phyloP scores from a whole-genome alignment of 2,797 vertebrate species.

The Lithobates pipiens region DNA sequence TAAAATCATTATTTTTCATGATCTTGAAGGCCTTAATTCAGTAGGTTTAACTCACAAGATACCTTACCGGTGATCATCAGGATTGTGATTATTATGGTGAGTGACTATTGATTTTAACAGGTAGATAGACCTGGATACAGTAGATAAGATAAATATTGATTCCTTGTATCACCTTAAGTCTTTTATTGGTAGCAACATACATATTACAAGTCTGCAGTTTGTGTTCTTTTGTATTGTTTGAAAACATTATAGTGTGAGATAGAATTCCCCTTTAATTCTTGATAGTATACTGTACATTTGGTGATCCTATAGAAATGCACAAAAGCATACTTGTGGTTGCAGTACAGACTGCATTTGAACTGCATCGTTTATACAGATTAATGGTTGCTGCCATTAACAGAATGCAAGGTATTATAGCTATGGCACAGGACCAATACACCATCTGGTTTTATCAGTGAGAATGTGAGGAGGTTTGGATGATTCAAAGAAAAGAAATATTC shows the following conservation, averaged over 20 bases:
- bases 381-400: constrained; percentile 11
- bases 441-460: constrained; percentile 40
- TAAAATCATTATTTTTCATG: too few species aligned
- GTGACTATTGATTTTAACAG: too few species aligned
- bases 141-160: too few species aligned
- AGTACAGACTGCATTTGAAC: not conserved
- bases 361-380: constrained; percentile 4
- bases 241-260: not conserved
- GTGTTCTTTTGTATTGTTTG: not conserved
- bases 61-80: too few species aligned
- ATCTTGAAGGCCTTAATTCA: too few species aligned
- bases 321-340: not conserved
- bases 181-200: too few species aligned
- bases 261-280: too few species aligned
- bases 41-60: too few species aligned
- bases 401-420: constrained; percentile 16
- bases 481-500: constrained; percentile 17
- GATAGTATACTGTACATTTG: not conserved
- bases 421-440: constrained; percentile 48
- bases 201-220: too few species aligned
- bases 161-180: too few species aligned
- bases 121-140: too few species aligned
- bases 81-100: too few species aligned
- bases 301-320: not conserved
- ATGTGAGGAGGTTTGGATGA: constrained; percentile 42